Conservation (phyloP, 2,888 invertebrate species). For the Deladenus siricidicola region DNA sequence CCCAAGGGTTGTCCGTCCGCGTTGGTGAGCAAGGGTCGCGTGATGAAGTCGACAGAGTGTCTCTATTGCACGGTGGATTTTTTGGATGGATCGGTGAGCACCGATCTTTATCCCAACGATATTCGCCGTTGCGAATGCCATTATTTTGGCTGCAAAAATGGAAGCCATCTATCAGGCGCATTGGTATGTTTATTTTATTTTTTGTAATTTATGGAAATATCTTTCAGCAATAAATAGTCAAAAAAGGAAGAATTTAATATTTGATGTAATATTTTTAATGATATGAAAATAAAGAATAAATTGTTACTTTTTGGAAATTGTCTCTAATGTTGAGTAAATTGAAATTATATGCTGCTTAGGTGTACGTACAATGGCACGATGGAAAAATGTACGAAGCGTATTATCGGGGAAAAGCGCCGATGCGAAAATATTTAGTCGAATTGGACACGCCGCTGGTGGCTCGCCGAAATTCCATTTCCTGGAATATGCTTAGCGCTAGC, state of each 20-base stretch:
- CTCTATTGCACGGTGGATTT: conserved; percentile 55
- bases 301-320: no score
- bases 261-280: no score
- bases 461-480: background rate
- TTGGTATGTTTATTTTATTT: conserved; percentile 13
- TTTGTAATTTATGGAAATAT: background rate
- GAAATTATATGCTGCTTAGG: conserved; percentile 23
- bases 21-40: conserved; percentile 10
- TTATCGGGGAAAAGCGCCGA: conserved; percentile 29
- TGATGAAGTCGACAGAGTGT: conserved; percentile 12
- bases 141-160: conserved; percentile 19
- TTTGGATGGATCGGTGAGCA: conserved; percentile 24
- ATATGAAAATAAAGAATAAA: no score
- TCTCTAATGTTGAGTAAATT: background rate
- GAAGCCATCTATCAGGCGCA: conserved; percentile 26
- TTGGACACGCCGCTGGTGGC: background rate
- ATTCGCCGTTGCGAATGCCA: conserved; percentile 29
- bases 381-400: conserved; percentile 32
- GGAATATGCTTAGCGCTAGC: no score
- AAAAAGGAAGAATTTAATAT: no score
- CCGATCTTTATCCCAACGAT: conserved; percentile 22
- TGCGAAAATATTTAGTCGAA: conserved; percentile 7
- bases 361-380: conserved; percentile 37
- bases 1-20: no score
- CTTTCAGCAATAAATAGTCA: no score